These are phyloP conservation scores for Cheilosia pagana DNA, from an alignment of 2,888 invertebrate species.

Conservation along the genomic window DNA sequence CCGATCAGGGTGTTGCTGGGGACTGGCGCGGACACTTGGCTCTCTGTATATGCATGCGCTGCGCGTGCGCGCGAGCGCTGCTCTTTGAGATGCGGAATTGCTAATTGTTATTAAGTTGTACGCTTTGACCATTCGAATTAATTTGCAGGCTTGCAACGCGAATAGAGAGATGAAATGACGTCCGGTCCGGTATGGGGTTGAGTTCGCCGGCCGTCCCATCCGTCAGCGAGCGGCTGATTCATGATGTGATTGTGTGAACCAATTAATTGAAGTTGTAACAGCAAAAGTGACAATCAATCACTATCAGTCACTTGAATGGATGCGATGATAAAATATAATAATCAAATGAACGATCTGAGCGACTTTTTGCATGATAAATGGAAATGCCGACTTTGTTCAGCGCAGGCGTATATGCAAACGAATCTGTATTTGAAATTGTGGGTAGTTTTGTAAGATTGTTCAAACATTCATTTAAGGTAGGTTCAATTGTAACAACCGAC, in stretches of 20 bases:
- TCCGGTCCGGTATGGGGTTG: conserved; percentile 61
- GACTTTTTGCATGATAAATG: conserved; percentile 61
- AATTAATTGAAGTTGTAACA: conserved; percentile 65
- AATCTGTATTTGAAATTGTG: no score
- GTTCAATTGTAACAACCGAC: no score
- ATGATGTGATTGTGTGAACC: conserved; percentile 59
- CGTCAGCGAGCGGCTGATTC: background rate
- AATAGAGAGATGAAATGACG: conserved; percentile 10
- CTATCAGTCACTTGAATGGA: conserved; percentile 55
- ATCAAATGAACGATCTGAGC: conserved; percentile 55
- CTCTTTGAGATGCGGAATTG: conserved; percentile 50
- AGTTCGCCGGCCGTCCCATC: conserved; percentile 16
- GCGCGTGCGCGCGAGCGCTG: background rate
- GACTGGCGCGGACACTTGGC: conserved; percentile 3
- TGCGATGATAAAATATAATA: conserved; percentile 57
- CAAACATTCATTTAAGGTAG: no score
- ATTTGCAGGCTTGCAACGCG: conserved; percentile 46
- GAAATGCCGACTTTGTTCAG: background rate
- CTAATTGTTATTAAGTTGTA: conserved; percentile 74
- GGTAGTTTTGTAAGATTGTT: no score
- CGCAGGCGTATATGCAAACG: no score
- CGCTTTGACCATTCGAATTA: conserved; percentile 74
- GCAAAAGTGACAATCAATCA: conserved; percentile 63
- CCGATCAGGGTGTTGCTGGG: conserved; percentile 40
- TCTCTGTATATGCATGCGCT: background rate